Evolutionary conservation across 2,113 vertebrate genomes (phyloP), one percentile per base, ranked within the genome.

Genomic region (Ictidomys tridecemlineatus): DNA sequence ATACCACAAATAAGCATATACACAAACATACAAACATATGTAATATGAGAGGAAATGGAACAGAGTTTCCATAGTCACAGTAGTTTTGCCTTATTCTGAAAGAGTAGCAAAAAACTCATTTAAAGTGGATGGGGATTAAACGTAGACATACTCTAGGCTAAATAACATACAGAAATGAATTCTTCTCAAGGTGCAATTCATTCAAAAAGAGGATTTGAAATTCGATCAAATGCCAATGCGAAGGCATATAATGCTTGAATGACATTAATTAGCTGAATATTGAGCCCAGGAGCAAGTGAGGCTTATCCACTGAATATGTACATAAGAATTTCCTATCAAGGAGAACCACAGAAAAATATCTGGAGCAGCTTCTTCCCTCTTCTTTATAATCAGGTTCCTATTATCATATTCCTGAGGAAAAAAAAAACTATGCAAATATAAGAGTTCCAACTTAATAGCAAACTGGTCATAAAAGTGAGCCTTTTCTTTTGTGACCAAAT

Each of bases 171-270:
- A 83, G 80, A 97, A 92, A 89, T 83, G 83, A 93, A 92, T 92
- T 97, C 78, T 91, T 83, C 72, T 91, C 80, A 89, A 89, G 79
- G 94, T 94, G 72, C 42, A 76, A 89, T 92, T 94, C 86, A 94
- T 96, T 97, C 95, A 96, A 93, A 96, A 24, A 87, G 61, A 92
- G 86, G 92, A 58, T 96, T 96, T 97, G 96, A 98, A 97, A 96
- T 97, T 77, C 11, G 97, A 96, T 97, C 97, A 96, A 98, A 97
- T 89, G 93, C 85, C 97, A 98, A 96, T 98, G 95, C 97, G 96
- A 85, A 98, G 84, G 92, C 91, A 96, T 93, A 98, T 97, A 97
- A 96, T 82, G 94, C 98, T 97, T 98, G 97, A 98, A 97, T 97
- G 97, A 92, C 89, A 96, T 98, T 98, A 98, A 87, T 80, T 96